Base-by-base conservation (phyloP, 2,888 invertebrate species). In the Dioctria rufipes region DNA sequence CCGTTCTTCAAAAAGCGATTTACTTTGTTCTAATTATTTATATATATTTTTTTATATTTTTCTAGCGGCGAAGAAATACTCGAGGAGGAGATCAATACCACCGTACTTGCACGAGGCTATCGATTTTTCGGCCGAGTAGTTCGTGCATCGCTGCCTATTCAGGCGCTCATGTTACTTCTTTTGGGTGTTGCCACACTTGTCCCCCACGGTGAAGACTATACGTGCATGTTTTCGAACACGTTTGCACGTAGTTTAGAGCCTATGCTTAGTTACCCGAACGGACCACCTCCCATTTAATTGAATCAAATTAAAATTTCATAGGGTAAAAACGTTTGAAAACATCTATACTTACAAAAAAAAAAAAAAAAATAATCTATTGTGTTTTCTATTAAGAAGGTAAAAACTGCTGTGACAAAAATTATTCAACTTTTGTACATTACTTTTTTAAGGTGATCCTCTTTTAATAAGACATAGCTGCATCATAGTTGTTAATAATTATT, bases 131-230 rank as follows among this genome's bases (percentile, higher is more conserved):
- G 95, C 85, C 94, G 98, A 86, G 97, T 97, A 85, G 93, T 97
- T 84, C 92, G 97, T 87, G 95, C 97, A 79, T 96, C 98, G 39
- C 91, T 98, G 84, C 98, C 98, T 78, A 95, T 99, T 88, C 98
- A 99, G 91, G 96, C 97, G 83, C 91, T 99, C 86, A 95, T 99
- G 91, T 92, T 98, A 85, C 91, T 98, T 82, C 92, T 99, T 85
- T 92, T 99, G 86, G 98, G 98, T 81, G 95, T 97, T 82, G 98
- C 98, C 77, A 95, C 97, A 78, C 91, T 99, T 85, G 95, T 98
- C 78, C 94, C 95, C 89, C 93, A 95, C 83, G 95, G 95, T 89
- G 94, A 94, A 86, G 96, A 96, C 87, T 95, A 94, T 89, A 93
- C 93, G 83, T 95, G 97, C 88, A 94, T 95, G 89, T 92, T 97